Conservation (phyloP, 2,888 invertebrate species). For the Phortica okadai region DNA sequence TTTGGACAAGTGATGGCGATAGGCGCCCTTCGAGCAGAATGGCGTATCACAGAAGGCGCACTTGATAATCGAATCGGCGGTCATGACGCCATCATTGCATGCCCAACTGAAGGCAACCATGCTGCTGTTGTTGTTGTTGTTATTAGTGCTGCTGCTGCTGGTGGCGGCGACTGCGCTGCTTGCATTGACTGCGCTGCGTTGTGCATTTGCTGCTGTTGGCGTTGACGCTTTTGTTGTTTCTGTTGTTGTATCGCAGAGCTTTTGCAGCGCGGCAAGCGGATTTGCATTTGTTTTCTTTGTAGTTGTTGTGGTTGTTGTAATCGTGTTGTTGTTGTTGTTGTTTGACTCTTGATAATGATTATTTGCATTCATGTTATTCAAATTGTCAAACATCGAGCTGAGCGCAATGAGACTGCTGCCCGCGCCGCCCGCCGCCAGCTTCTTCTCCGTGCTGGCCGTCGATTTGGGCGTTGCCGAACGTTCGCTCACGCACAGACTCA, state of each 20-base stretch:
- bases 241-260: slow-evolving; percentile 96
- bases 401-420: slow-evolving; percentile 82
- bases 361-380: slow-evolving; percentile 74
- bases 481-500: slow-evolving; percentile 85
- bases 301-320: neutral
- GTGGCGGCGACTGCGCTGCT: slow-evolving; percentile 22
- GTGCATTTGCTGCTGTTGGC: slow-evolving; percentile 71
- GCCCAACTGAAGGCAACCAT: slow-evolving; percentile 95
- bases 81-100: slow-evolving; percentile 92
- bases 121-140: slow-evolving; percentile 60
- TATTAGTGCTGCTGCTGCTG: slow-evolving; percentile 48
- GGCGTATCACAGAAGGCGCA: slow-evolving; percentile 97
- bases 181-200: slow-evolving; percentile 57
- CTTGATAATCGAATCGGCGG: slow-evolving; percentile 91
- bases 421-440: slow-evolving; percentile 60
- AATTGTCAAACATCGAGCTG: slow-evolving; percentile 92
- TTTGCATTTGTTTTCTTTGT: slow-evolving; percentile 80
- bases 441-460: slow-evolving; percentile 74
- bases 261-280: slow-evolving; percentile 95
- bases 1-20: slow-evolving; percentile 96
- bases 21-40: slow-evolving; percentile 97
- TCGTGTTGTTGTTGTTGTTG: slow-evolving; percentile 45
- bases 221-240: slow-evolving; percentile 80
- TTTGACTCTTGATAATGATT: slow-evolving; percentile 38
- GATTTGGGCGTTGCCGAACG: slow-evolving; percentile 86